Conservation (phyloP, 1,140 invertebrate species). For the Anastrepha ludens region DNA sequence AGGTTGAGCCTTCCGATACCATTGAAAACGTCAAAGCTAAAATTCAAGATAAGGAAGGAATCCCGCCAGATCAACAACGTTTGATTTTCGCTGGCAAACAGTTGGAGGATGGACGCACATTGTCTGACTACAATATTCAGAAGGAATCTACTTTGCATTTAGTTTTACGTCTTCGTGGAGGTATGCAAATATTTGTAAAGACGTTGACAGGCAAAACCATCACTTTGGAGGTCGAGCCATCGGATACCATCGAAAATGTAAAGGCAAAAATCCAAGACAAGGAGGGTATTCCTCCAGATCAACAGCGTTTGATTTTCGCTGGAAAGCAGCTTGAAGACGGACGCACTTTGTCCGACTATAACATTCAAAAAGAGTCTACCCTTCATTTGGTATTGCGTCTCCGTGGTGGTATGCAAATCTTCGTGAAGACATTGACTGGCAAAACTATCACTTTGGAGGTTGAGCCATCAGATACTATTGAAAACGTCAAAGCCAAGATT, state of each 20-base stretch:
- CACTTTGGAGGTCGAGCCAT: slow-evolving; percentile 86
- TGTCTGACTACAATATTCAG: slow-evolving; percentile 83
- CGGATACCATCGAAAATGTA: slow-evolving; percentile 89
- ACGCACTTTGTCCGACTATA: slow-evolving; percentile 85
- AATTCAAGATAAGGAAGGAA: slow-evolving; percentile 84
- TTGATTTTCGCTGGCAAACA: slow-evolving; percentile 86
- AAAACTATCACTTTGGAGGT: slow-evolving; percentile 92
- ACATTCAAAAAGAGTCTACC: slow-evolving; percentile 93
- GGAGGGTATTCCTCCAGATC: slow-evolving; percentile 84
- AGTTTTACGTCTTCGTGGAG: slow-evolving; percentile 86
- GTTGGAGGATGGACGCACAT: slow-evolving; percentile 86
- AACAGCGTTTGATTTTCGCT: slow-evolving; percentile 82
- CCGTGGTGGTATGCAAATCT: slow-evolving; percentile 90
- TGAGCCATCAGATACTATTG: slow-evolving; percentile 88
- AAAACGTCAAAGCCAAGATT: slow-evolving; percentile 90
- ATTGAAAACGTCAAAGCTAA: slow-evolving; percentile 90
- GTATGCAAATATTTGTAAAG: slow-evolving; percentile 90
- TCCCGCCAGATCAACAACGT: slow-evolving; percentile 83
- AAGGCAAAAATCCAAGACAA: slow-evolving; percentile 88
- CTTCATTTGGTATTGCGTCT: slow-evolving; percentile 90
- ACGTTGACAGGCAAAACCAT: slow-evolving; percentile 90
- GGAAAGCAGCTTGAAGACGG: slow-evolving; percentile 84
- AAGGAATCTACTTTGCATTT: slow-evolving; percentile 94
- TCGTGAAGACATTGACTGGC: slow-evolving; percentile 89
- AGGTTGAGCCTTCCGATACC: slow-evolving; percentile 86